Conservation (phyloP, 2,797 vertebrate species). For the Emys orbicularis region DNA sequence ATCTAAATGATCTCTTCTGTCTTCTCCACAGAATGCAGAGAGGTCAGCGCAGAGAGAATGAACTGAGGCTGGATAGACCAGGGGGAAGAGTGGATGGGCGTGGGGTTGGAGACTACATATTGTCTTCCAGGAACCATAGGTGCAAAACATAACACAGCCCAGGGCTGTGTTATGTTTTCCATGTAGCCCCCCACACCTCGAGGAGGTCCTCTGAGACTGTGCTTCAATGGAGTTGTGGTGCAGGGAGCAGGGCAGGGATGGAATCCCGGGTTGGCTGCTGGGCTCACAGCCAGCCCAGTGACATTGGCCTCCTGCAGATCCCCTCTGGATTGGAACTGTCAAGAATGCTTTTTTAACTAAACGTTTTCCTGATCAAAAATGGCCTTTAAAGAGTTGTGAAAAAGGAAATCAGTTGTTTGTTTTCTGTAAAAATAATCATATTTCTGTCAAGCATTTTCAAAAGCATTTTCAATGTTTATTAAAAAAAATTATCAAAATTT, state of each 20-base stretch:
- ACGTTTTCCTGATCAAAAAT: slow-evolving; percentile 15
- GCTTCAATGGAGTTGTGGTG: background rate
- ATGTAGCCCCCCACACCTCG: background rate
- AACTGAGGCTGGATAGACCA: background rate
- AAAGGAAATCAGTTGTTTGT: too few relatives aligned
- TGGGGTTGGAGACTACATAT: accelerated
- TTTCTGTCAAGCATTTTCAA: too few relatives aligned
- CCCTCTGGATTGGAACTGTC: background rate
- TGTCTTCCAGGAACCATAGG: slow-evolving; percentile 31
- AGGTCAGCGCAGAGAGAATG: background rate
- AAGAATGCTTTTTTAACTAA: background rate
- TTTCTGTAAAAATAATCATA: too few relatives aligned
- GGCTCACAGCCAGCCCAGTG: slow-evolving; percentile 28
- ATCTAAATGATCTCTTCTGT: background rate
- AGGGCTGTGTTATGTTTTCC: slow-evolving; percentile 37
- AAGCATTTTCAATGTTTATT: too few relatives aligned
- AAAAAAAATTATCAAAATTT: background rate
- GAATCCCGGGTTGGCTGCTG: background rate
- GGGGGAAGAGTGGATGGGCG: background rate
- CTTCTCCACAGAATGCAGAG: accelerated
- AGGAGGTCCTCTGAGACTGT: slow-evolving; percentile 19
- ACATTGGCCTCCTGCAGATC: background rate
- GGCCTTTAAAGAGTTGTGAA: too few relatives aligned
- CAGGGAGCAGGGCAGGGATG: slow-evolving; percentile 32
- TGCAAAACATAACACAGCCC: slow-evolving; percentile 36